Conservation (phyloP, 2,797 vertebrate species). For the Hemibagrus guttatus region DNA sequence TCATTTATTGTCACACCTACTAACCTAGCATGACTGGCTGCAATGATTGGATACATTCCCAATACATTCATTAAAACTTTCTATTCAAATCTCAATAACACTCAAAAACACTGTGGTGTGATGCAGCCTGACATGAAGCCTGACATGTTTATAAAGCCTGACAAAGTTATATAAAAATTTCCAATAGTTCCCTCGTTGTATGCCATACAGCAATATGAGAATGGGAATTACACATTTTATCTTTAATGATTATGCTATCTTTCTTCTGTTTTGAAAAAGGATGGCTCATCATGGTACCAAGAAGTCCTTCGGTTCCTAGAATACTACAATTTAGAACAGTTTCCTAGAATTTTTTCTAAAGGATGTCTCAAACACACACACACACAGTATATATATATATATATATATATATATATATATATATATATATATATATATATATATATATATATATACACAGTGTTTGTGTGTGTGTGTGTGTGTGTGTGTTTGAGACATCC, state of each 20-base stretch:
- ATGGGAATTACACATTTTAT: neutral
- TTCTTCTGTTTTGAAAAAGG: neutral
- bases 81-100: neutral
- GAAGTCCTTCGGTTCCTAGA: neutral
- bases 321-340: neutral
- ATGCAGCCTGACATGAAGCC: neutral
- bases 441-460: no score
- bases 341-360: neutral
- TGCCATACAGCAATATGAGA: neutral
- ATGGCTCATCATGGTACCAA: neutral
- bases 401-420: no score
- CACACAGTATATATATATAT: no score
- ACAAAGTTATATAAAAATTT: neutral
- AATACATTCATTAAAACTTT: neutral
- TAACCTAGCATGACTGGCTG: neutral
- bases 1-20: neutral
- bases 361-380: neutral
- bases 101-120: neutral
- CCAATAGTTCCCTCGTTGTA: neutral
- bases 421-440: no score
- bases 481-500: no score
- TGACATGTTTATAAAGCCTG: neutral
- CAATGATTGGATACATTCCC: neutral
- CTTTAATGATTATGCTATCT: neutral
- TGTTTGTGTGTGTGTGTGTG: no score